Percentiles rank a stretch among this genome's conserved stretches.
Evolutionary conservation across 1,140 invertebrate species (phyloP).

Genomic region (Drosophila elegans): DNA sequence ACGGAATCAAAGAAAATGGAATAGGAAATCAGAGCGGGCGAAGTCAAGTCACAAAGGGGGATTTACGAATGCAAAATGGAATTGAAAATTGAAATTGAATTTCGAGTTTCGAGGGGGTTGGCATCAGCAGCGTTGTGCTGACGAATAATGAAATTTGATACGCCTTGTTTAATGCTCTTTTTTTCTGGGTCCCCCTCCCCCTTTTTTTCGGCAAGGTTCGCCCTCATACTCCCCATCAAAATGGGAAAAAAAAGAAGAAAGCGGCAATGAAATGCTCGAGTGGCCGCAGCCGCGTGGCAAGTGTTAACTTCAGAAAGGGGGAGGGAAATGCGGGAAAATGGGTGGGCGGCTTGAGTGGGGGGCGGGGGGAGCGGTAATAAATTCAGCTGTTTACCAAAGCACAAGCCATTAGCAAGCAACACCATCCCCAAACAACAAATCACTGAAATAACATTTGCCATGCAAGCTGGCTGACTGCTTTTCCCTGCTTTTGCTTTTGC

Average conservation of each 20-base stretch:
- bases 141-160: conserved; percentile 85
- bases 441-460: conserved; percentile 81
- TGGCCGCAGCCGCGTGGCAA: conserved; percentile 80
- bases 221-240: neutral
- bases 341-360: neutral
- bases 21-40: conserved; percentile 10
- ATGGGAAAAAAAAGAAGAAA: neutral
- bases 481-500: neutral
- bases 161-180: conserved; percentile 84
- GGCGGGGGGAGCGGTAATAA: conserved; percentile 63
- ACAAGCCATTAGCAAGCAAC: conserved; percentile 83
- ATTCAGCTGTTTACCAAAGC: conserved; percentile 81
- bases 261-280: conserved; percentile 80
- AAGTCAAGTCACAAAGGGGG: conserved; percentile 72
- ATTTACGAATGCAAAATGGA: conserved; percentile 73
- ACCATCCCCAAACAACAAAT: conserved; percentile 80
- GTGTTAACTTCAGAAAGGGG: conserved; percentile 67
- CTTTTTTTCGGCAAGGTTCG: conserved; percentile 5
- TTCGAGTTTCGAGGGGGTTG: conserved; percentile 7
- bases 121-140: conserved; percentile 29
- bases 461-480: conserved; percentile 1
- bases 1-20: conserved; percentile 65
- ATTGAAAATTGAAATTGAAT: conserved; percentile 81
- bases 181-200: conserved; percentile 24
- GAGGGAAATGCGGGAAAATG: neutral